phyloP scores from a whole-genome alignment of 2,113 vertebrate genomes.

The Malurus cyaneus region DNA sequence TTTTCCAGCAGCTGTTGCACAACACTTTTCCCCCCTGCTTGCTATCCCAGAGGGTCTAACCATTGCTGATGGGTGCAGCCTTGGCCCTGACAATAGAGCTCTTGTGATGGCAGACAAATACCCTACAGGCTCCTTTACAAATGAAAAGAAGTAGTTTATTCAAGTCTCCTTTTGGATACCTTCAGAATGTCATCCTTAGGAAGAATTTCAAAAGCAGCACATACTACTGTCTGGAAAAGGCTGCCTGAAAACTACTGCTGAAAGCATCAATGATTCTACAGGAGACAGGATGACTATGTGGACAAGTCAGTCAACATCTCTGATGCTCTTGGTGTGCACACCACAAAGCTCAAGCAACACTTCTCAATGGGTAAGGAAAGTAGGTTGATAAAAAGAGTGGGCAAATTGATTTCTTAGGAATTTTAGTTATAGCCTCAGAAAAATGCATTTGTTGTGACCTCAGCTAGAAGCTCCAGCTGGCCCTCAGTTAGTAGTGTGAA shows the following conservation, averaged over 20 bases:
- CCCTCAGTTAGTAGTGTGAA: background rate
- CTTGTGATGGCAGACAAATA: background rate
- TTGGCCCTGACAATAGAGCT: background rate
- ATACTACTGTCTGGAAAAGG: background rate
- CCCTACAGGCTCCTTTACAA: background rate
- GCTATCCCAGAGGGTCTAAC: background rate
- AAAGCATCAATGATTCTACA: background rate
- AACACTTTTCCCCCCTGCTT: background rate
- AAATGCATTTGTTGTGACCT: background rate
- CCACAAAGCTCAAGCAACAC: background rate
- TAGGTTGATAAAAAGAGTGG: background rate
- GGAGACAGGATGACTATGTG: background rate
- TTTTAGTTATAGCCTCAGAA: background rate
- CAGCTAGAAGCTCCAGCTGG: background rate
- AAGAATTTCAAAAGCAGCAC: background rate
- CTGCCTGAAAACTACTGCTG: background rate
- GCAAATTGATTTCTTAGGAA: background rate
- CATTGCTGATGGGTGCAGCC: rapidly evolving
- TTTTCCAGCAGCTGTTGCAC: background rate
- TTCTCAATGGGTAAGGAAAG: background rate
- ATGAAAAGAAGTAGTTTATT: background rate
- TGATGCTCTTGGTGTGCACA: background rate
- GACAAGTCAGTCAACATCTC: background rate
- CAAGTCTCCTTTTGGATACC: background rate
- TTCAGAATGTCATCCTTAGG: background rate